Evolutionary conservation across 2,797 vertebrate genomes (phyloP).

Genomic region (Odontamblyopus rebecca): DNA sequence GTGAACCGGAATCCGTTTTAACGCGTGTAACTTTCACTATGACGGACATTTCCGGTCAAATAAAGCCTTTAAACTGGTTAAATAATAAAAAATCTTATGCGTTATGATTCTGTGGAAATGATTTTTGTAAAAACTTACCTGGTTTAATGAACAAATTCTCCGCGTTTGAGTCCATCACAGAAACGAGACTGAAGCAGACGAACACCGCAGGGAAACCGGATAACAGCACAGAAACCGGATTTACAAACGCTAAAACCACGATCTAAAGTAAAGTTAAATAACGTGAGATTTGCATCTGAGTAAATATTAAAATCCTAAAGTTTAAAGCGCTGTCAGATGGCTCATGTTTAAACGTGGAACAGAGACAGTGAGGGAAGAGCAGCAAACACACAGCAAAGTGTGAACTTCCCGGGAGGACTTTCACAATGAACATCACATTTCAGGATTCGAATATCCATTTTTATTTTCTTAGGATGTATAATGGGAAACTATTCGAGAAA

Average conservation of each 20-base stretch:
- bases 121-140: conserved; percentile 48
- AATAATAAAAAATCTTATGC: background rate
- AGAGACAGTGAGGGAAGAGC: background rate
- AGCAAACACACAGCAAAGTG: background rate
- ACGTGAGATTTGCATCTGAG: background rate
- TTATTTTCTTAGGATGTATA: background rate
- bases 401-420: background rate
- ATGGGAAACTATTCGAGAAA: background rate
- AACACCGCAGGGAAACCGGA: background rate
- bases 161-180: conserved; percentile 42
- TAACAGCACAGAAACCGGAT: background rate
- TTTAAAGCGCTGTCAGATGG: background rate
- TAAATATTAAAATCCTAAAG: background rate
- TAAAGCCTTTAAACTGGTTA: background rate
- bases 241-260: background rate
- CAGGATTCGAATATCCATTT: background rate
- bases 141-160: conserved; percentile 75
- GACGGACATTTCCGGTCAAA: rapidly evolving
- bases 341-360: background rate
- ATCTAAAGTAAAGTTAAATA: background rate
- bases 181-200: background rate
- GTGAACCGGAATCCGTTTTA: background rate
- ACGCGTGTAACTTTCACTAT: too few relatives aligned
- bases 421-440: background rate
- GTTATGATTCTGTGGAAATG: background rate